A percentile compares a stretch with the other conserved stretches of the same genome.
phyloP scores from a whole-genome alignment of 1,140 invertebrate genomes.

The Rhyzopertha dominica region DNA sequence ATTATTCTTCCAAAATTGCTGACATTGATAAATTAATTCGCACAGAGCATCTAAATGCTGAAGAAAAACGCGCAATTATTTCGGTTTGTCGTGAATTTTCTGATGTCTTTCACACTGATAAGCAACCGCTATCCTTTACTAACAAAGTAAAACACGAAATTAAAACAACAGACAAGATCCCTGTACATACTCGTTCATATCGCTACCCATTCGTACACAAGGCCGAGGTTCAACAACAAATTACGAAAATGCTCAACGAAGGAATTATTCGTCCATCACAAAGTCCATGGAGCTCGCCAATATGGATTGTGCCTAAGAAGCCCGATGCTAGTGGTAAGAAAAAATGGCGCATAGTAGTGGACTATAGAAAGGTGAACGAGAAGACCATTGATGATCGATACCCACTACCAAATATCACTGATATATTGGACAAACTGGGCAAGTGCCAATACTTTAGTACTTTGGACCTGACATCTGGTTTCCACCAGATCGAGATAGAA shows the following conservation, averaged over 20 bases:
- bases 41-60: conserved; percentile 26
- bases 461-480: conserved; percentile 47
- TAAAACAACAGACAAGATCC: conserved; percentile 29
- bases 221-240: conserved; percentile 38
- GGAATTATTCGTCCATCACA: conserved; percentile 36
- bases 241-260: conserved; percentile 28
- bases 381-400: conserved; percentile 40
- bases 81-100: conserved; percentile 22
- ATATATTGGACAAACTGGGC: conserved; percentile 43
- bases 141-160: conserved; percentile 32
- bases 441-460: conserved; percentile 41
- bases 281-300: conserved; percentile 43
- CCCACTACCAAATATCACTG: conserved; percentile 49
- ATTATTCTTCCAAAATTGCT: no score
- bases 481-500: conserved; percentile 48
- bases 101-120: conserved; percentile 24
- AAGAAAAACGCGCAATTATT: conserved; percentile 22
- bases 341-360: conserved; percentile 41
- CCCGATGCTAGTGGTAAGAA: conserved; percentile 12
- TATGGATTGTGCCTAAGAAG: conserved; percentile 38
- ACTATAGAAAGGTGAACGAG: conserved; percentile 42
- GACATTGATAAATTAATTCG: no score
- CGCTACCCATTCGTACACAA: conserved; percentile 35
- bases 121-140: conserved; percentile 19
- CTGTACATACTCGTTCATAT: conserved; percentile 38